Base-by-base conservation (phyloP, 1,140 invertebrate species). In the Aphis gossypii region DNA sequence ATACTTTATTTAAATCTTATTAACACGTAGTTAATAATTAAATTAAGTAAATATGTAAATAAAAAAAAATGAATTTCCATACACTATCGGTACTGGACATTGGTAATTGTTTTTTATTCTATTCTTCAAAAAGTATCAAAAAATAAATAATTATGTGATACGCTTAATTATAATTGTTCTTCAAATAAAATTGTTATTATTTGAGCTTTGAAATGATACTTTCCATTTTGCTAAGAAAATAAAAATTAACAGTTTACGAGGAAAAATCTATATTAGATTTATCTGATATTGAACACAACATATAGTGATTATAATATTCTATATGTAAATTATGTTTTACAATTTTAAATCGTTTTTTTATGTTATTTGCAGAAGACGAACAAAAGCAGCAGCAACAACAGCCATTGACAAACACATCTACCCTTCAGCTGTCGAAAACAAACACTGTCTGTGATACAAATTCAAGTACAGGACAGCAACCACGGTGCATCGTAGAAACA, bases 401-500 rank as follows among this genome's bases (percentile, higher is more conserved):
- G 41, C 68, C 41, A 20, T 46, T 14, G n/a, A 35, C 88, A 21
- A 90, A 60, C 4, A 1, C 87, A 48, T 35, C 23, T 35, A 44
- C 82, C 20, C 90, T 86, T 82, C 76, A 56, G 60, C 38, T 54
- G 30, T 48, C 91, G 11, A 93, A 90, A 60, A 38, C 90, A 30
- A 87, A 51, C n/a, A 41, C 89, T 20, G 46, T 51, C 51, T 84
- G 68, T 56, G 93, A 89, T 94, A 56, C 38, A 25, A 88, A 76
- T 56, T 23, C 48, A 14, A 90, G n/a, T 41, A 41, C 86, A 20
- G 38, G 38, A 7, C 89, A 60, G 30, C 94, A 94, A 68, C 86
- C 94, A 94, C 95, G 96, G 94, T 97, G 96, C 95, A 96, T 97
- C 94, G 96, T 97, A 94, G 97, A 97, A 95, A 97, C 96, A 93